Conservation (phyloP, 2,113 vertebrate genomes). For the Desmodus rotundus region DNA sequence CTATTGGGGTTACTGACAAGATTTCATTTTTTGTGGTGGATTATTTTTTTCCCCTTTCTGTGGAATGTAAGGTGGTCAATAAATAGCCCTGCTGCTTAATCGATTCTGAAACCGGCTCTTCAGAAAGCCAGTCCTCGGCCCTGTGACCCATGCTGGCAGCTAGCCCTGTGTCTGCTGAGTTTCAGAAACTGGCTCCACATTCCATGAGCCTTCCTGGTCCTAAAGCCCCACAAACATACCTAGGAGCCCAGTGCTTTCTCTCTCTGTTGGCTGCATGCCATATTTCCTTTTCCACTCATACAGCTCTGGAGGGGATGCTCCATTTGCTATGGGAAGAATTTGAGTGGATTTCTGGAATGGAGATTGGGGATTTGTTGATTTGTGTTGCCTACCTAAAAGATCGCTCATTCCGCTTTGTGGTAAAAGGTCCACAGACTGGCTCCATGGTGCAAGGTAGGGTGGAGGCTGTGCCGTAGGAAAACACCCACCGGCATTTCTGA, state of each 20-base stretch:
- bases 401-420: neutral
- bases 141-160: slow-evolving; percentile 40
- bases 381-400: neutral
- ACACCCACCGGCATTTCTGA: neutral
- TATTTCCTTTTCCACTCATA: neutral
- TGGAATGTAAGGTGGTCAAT: slow-evolving; percentile 80
- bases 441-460: neutral
- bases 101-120: slow-evolving; percentile 61
- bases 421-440: neutral
- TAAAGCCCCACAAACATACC: neutral
- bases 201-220: neutral
- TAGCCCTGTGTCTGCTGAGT: slow-evolving; percentile 11
- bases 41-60: slow-evolving; percentile 69
- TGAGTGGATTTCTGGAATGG: slow-evolving; percentile 42
- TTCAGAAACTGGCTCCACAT: slow-evolving; percentile 16
- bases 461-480: neutral
- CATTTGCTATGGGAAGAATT: slow-evolving; percentile 53
- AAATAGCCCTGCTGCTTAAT: slow-evolving; percentile 69
- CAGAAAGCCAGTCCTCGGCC: slow-evolving; percentile 49
- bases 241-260: neutral
- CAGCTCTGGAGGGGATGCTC: neutral
- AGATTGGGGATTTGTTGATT: neutral
- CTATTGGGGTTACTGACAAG: slow-evolving; percentile 79
- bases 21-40: slow-evolving; percentile 71
- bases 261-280: neutral